These are phyloP conservation scores for Harmothoe impar DNA, from an alignment of 2,888 invertebrate genomes.

Conservation along the genomic window DNA sequence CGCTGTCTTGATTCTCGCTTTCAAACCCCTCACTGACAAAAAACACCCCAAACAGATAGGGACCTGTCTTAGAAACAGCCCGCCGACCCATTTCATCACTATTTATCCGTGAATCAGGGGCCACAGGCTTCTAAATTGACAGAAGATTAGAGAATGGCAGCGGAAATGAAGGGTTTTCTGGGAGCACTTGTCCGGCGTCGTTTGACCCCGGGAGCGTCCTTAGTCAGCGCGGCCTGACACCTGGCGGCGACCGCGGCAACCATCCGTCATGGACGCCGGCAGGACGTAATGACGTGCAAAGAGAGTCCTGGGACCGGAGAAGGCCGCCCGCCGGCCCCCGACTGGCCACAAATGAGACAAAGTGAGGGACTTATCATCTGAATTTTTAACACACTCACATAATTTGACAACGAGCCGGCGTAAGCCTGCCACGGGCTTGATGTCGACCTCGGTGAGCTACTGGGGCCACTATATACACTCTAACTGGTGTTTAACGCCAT, in stretches of 20 bases:
- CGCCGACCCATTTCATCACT: too few relatives aligned
- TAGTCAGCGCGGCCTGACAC: conserved; percentile 54
- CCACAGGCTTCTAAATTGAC: too few relatives aligned
- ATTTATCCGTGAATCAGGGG: too few relatives aligned
- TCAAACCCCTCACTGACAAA: not conserved
- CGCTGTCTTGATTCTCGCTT: not conserved
- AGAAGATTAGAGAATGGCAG: too few relatives aligned
- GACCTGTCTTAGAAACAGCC: not conserved
- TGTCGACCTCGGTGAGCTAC: too few relatives aligned
- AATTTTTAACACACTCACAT: conserved; percentile 25
- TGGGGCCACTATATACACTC: too few relatives aligned
- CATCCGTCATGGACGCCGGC: conserved; percentile 31
- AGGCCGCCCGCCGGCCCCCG: not conserved
- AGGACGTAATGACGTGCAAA: conserved; percentile 33
- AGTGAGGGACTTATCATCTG: conserved; percentile 28
- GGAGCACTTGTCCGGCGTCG: conserved; percentile 18
- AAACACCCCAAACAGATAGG: not conserved
- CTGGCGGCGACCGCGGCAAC: conserved; percentile 27
- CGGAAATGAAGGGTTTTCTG: not conserved
- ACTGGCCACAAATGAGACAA: conserved; percentile 25
- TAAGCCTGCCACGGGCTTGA: not conserved
- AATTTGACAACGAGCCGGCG: not conserved
- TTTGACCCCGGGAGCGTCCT: conserved; percentile 60
- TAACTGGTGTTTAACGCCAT: too few relatives aligned
- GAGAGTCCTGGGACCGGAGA: conserved; percentile 24